These are phyloP conservation scores for Athene noctua DNA, from an alignment of 2,113 vertebrate species.

Conservation along the genomic window DNA sequence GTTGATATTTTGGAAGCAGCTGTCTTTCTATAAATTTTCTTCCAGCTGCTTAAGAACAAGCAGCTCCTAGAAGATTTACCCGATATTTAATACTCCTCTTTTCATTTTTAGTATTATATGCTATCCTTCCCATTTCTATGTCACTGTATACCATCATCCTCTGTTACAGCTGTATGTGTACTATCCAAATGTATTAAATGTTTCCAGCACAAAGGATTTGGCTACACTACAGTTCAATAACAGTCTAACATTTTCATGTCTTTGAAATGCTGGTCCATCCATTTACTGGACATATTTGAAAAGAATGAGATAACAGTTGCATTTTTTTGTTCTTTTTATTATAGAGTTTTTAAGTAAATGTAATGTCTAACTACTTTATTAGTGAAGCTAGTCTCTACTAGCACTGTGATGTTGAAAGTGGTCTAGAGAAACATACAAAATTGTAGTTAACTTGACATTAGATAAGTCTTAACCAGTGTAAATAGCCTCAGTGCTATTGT, in stretches of 20 bases:
- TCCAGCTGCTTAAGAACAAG: not conserved
- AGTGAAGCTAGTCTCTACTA: not conserved
- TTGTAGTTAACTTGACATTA: not conserved
- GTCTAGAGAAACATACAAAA: not conserved
- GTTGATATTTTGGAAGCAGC: not conserved
- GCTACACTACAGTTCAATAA: not conserved
- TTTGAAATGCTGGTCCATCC: not conserved
- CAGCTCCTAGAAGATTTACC: not conserved
- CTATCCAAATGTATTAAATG: not conserved
- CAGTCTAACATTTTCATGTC: not conserved
- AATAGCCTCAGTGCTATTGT: not conserved
- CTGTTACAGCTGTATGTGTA: not conserved
- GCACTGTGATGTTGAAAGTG: accelerated
- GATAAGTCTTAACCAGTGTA: not conserved
- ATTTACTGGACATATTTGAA: not conserved
- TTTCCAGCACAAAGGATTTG: not conserved
- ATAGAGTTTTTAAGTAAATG: not conserved
- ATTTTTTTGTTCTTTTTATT: not conserved
- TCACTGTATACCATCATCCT: not conserved
- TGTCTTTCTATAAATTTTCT: not conserved
- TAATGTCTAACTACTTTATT: not conserved
- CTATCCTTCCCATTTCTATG: not conserved
- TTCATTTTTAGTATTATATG: not conserved
- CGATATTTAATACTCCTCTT: not conserved
- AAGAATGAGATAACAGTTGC: not conserved